phyloP scores from a whole-genome alignment of 35 echinoderm and acorn worm genomes.

The Eucidaris tribuloides region DNA sequence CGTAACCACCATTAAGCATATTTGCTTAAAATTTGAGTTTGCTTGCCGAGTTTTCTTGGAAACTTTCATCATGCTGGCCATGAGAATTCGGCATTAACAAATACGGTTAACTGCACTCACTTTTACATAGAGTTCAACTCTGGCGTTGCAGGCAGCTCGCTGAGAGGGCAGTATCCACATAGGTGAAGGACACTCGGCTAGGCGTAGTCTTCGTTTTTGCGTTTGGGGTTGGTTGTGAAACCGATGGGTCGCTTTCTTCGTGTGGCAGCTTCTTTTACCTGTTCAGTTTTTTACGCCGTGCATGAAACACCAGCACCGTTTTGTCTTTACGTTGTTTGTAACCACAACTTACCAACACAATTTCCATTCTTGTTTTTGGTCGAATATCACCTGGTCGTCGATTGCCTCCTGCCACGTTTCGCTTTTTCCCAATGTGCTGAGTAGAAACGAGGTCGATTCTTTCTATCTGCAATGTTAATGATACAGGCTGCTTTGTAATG shows the following conservation, averaged over 20 bases:
- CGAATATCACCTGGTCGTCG: neutral
- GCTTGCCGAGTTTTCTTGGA: neutral
- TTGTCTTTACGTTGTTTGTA: neutral
- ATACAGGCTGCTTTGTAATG: neutral
- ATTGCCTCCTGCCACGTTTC: neutral
- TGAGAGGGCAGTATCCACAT: too few relatives aligned
- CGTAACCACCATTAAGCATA: neutral
- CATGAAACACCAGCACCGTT: neutral
- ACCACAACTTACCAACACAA: neutral
- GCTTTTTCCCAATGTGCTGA: neutral
- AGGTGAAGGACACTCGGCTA: too few relatives aligned
- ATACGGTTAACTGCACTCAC: neutral
- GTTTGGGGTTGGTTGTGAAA: too few relatives aligned
- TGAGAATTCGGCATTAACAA: constrained; percentile 7
- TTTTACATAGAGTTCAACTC: neutral
- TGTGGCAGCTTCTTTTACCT: too few relatives aligned
- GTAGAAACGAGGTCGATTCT: neutral
- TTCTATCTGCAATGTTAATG: too few relatives aligned
- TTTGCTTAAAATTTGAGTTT: neutral
- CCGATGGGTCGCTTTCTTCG: too few relatives aligned
- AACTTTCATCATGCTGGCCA: neutral
- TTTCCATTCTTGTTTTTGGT: neutral
- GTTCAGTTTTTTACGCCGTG: neutral
- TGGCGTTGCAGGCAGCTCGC: too few relatives aligned
- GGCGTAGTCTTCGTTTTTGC: too few relatives aligned